Evolutionary conservation across 2,797 vertebrate species (phyloP).

Genomic region (Poecilia picta): DNA sequence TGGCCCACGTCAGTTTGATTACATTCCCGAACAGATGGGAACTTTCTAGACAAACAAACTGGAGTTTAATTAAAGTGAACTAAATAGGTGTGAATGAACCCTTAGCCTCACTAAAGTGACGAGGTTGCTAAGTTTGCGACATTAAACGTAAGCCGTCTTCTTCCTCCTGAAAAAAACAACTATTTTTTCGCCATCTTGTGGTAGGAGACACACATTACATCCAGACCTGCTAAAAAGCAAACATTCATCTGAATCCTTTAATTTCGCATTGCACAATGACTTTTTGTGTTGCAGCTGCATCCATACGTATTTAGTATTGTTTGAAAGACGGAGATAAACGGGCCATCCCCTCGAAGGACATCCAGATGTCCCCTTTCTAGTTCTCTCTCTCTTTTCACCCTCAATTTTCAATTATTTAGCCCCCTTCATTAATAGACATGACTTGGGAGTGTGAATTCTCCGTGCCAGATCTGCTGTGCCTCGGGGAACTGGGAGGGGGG

Average conservation of each 20-base stretch:
- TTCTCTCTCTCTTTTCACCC: not conserved
- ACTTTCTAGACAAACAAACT: too few relatives aligned
- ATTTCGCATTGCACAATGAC: not conserved
- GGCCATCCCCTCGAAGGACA: not conserved
- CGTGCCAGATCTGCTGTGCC: slow-evolving; percentile 59
- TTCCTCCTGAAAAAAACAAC: not conserved
- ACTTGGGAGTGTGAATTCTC: slow-evolving; percentile 55
- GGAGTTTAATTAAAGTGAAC: too few relatives aligned
- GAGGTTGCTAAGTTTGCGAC: not conserved
- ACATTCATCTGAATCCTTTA: not conserved
- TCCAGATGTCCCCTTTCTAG: not conserved
- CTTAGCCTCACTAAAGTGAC: not conserved
- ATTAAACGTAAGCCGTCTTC: not conserved
- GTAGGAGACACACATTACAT: not conserved
- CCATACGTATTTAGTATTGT: not conserved
- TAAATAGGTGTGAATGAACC: too few relatives aligned
- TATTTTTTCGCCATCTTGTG: not conserved
- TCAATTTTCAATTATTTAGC: slow-evolving; percentile 22
- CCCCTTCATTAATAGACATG: slow-evolving; percentile 69
- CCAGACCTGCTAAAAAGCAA: not conserved
- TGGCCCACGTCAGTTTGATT: too few relatives aligned
- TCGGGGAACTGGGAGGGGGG: slow-evolving; percentile 28
- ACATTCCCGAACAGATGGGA: too few relatives aligned
- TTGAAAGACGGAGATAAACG: not conserved
- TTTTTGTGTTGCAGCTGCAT: not conserved